phyloP scores from a whole-genome alignment of 2,888 invertebrate genomes.

The Campopleginae sp. region DNA sequence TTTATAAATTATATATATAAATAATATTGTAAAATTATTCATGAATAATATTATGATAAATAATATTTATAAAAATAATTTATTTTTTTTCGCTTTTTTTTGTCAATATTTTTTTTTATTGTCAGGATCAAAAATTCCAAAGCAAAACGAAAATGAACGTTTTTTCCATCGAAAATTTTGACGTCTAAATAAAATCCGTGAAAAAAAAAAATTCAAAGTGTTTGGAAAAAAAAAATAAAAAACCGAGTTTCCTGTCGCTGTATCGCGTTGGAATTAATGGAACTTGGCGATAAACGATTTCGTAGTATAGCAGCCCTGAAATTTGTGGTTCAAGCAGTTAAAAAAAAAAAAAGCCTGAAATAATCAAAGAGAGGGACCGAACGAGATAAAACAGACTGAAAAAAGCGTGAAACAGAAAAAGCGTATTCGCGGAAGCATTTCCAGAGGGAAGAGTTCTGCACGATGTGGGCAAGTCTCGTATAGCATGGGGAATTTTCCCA shows the following conservation, averaged over 20 bases:
- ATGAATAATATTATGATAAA: too few relatives aligned
- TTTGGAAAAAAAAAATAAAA: neutral
- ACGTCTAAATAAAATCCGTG: too few relatives aligned
- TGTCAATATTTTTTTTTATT: too few relatives aligned
- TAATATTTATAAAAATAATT: too few relatives aligned
- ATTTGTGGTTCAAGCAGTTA: constrained; percentile 35
- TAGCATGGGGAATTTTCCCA: constrained; percentile 39
- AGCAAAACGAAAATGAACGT: too few relatives aligned
- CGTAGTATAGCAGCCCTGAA: constrained; percentile 45
- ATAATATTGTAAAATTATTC: too few relatives aligned
- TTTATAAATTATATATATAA: too few relatives aligned
- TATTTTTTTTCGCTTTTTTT: too few relatives aligned
- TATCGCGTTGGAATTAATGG: constrained; percentile 61
- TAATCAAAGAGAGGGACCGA: neutral
- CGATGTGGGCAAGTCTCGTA: constrained; percentile 29
- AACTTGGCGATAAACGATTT: constrained; percentile 63
- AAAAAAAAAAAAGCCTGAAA: neutral
- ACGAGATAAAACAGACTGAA: constrained; percentile 17
- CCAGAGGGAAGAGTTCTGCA: constrained; percentile 36
- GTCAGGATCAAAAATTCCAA: too few relatives aligned
- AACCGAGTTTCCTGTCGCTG: neutral
- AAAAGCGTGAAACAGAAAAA: constrained; percentile 23
- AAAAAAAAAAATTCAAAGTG: too few relatives aligned
- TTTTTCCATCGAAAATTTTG: too few relatives aligned
- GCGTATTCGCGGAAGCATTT: constrained; percentile 53